Evolutionary conservation across 2,113 vertebrate species (phyloP).

Genomic region (Phrynosoma platyrhinos): DNA sequence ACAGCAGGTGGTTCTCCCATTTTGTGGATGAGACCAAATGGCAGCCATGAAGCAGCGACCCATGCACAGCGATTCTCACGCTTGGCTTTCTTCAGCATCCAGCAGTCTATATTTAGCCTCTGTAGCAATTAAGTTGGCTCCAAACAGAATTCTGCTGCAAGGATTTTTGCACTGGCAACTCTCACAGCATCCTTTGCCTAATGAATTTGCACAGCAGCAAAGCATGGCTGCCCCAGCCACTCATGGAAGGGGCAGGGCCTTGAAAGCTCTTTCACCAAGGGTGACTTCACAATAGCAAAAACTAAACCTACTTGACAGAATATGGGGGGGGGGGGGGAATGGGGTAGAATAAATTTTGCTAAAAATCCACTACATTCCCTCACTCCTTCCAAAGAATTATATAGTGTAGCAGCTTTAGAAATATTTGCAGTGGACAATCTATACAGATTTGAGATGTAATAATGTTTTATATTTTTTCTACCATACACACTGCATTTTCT

Average conservation of each 20-base stretch:
- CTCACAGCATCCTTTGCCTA: slow-evolving; percentile 53
- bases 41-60: slow-evolving; percentile 41
- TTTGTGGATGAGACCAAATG: slow-evolving; percentile 1
- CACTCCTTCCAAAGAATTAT: not conserved
- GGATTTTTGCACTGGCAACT: slow-evolving; percentile 46
- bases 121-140: slow-evolving; percentile 51
- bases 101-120: slow-evolving; percentile 53
- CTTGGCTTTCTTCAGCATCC: slow-evolving; percentile 43
- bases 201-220: slow-evolving; percentile 27
- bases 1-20: slow-evolving; percentile 15
- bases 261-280: not conserved
- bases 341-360: not conserved
- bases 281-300: slow-evolving; percentile 35
- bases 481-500: slow-evolving; percentile 22
- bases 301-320: not conserved
- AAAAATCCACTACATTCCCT: not conserved
- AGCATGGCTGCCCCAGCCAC: slow-evolving; percentile 24
- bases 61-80: slow-evolving; percentile 20
- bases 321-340: too few relatives aligned
- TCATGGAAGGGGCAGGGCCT: not conserved
- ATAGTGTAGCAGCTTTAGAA: not conserved
- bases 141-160: slow-evolving; percentile 60
- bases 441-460: slow-evolving; percentile 25
- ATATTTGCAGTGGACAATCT: slow-evolving; percentile 33
- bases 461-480: not conserved